A percentile compares a stretch with the other conserved stretches of the same genome.
Conservation (phyloP, 2,888 invertebrate genomes). For the Melanchra persicariae region DNA sequence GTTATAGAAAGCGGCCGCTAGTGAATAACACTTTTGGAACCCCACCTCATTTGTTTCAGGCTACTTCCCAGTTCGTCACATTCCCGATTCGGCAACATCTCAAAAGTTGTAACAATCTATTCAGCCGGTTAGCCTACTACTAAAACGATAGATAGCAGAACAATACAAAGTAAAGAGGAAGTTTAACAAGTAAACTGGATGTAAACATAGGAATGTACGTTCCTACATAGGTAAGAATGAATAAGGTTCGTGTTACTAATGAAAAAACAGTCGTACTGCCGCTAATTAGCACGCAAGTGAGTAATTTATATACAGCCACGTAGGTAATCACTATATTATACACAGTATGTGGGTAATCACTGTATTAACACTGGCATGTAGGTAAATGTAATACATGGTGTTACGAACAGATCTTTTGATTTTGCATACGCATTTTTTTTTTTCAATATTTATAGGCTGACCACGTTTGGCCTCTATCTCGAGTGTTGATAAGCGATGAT, state of each 20-base stretch:
- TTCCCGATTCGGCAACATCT: too few relatives aligned
- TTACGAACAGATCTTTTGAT: background rate
- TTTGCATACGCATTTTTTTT: background rate
- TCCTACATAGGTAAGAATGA: background rate
- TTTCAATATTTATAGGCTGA: too few relatives aligned
- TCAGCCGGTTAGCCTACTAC: too few relatives aligned
- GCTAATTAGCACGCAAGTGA: slow-evolving; percentile 55
- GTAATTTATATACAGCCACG: slow-evolving; percentile 34
- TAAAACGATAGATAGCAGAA: too few relatives aligned
- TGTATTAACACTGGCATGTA: slow-evolving; percentile 26
- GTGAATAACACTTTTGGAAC: too few relatives aligned
- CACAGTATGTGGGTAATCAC: slow-evolving; percentile 35
- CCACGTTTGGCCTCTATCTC: too few relatives aligned
- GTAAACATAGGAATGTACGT: slow-evolving; percentile 26
- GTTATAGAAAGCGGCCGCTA: too few relatives aligned
- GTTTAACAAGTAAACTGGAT: slow-evolving; percentile 15
- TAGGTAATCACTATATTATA: slow-evolving; percentile 42
- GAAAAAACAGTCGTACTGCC: slow-evolving; percentile 43
- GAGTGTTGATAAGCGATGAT: too few relatives aligned
- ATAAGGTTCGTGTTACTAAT: slow-evolving; percentile 28
- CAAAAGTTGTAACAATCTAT: too few relatives aligned
- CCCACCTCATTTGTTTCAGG: too few relatives aligned
- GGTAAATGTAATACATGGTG: background rate
- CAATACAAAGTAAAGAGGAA: background rate
- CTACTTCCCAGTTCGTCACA: too few relatives aligned